Evolutionary conservation across 1,140 invertebrate genomes (phyloP), one percentile per base, ranked within the genome.

Genomic region (Psix sp.): DNA sequence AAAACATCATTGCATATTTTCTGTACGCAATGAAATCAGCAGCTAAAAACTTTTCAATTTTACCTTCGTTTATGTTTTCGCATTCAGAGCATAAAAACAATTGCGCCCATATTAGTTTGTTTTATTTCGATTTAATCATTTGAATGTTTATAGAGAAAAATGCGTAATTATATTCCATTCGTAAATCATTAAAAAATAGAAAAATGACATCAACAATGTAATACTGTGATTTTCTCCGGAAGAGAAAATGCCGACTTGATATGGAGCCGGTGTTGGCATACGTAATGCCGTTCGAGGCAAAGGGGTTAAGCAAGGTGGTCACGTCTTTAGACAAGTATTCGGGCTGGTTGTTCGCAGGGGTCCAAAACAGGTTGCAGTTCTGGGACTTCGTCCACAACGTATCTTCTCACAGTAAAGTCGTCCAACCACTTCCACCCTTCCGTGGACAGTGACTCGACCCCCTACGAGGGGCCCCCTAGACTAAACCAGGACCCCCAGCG

Each of bases 371-470:
- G 76, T 80, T 67, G 71, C 59, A 18, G 26, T 39, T 36, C 17
- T 48, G 38, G 60, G 40, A 9, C 14, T 20, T 31, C 46, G 56
- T 71, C 43, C 59, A 77, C 82, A 87, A 84, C 84, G 86, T 82
- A 83, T 87, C 85, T 87, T 87, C 86, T 85, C 86, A 87, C 85
- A 86, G 82, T 85, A 71, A 70, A 79, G 81, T 14, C 39, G 70
- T 52, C 59, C 57, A 73, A 77, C 71, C 54, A 66, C 71, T 74
- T 51, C 18, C 71, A 73, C 73, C 60, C 68, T 77, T 71, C 60
- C 72, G 35, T 72, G 60, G 59, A 68, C 46, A 33, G 24, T 59
- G 57, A 65, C 71, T 54, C 42, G 62, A 74, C 52, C 31, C 45
- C 60, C 57, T 43, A 68, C 72, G 31, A 40, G n/a, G 31, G 54